These are phyloP conservation scores for Abramis brama DNA, from an alignment of 2,113 vertebrate genomes.

Conservation along the genomic window DNA sequence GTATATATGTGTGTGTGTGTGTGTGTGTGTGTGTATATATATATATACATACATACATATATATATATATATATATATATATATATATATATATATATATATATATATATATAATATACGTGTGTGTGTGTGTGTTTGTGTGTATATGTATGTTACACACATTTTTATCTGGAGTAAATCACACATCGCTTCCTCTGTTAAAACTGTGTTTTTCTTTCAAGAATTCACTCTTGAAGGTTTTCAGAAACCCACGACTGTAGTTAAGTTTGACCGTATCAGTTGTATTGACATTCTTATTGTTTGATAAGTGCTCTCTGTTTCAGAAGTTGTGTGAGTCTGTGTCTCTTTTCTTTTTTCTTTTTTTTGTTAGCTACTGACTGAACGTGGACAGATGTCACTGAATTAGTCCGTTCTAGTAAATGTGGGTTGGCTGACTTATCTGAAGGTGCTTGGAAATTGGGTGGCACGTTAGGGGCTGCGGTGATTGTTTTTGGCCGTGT, in stretches of 20 bases:
- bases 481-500: constrained; percentile 21
- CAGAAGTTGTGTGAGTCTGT: constrained; percentile 39
- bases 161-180: background rate
- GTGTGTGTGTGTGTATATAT: no score
- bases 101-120: no score
- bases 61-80: no score
- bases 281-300: background rate
- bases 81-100: no score
- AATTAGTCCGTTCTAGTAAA: constrained; percentile 37
- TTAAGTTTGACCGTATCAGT: background rate
- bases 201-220: background rate
- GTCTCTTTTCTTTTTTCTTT: background rate
- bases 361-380: background rate
- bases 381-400: constrained; percentile 40
- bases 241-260: background rate
- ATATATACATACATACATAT: background rate
- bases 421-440: constrained; percentile 50
- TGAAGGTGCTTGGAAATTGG: constrained; percentile 44
- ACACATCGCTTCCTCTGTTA: background rate
- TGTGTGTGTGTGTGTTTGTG: no score
- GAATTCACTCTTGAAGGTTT: background rate
- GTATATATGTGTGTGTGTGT: no score
- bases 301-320: constrained; percentile 18
- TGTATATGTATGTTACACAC: background rate
- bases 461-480: background rate